Conservation (phyloP, 1,140 invertebrate species). For the Drosophila pandora region DNA sequence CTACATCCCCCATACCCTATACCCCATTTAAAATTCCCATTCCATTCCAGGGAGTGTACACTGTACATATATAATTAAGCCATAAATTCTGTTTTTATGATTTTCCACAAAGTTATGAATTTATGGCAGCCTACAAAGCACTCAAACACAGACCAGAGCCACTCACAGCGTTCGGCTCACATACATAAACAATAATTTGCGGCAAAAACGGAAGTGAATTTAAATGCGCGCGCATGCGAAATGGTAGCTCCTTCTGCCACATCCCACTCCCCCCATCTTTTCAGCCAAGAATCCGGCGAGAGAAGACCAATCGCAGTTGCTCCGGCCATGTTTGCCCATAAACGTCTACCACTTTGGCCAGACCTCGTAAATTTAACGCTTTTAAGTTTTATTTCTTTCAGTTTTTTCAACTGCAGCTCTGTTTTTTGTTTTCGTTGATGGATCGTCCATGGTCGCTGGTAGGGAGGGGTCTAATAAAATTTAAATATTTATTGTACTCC, state of each 20-base stretch:
- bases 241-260: constrained; percentile 35
- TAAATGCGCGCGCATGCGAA: constrained; percentile 81
- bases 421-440: constrained; percentile 29
- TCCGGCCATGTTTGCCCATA: constrained; percentile 66
- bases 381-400: constrained; percentile 62
- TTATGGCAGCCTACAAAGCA: constrained; percentile 58
- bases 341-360: constrained; percentile 60
- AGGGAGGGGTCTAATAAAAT: constrained; percentile 48
- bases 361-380: constrained; percentile 76
- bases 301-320: constrained; percentile 36
- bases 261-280: not conserved
- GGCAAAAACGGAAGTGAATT: constrained; percentile 71
- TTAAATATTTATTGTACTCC: constrained; percentile 75
- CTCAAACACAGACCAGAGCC: constrained; percentile 34
- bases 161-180: constrained; percentile 3
- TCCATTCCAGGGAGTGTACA: constrained; percentile 18
- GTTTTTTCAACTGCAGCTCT: constrained; percentile 6
- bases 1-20: too few species aligned
- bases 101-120: constrained; percentile 82
- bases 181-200: constrained; percentile 46
- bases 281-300: constrained; percentile 2
- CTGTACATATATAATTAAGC: constrained; percentile 78
- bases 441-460: constrained; percentile 6
- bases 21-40: not conserved
- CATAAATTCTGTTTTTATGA: constrained; percentile 82